Conservation (phyloP, 2,797 vertebrate genomes). For the Pteronotus mesoamericanus region DNA sequence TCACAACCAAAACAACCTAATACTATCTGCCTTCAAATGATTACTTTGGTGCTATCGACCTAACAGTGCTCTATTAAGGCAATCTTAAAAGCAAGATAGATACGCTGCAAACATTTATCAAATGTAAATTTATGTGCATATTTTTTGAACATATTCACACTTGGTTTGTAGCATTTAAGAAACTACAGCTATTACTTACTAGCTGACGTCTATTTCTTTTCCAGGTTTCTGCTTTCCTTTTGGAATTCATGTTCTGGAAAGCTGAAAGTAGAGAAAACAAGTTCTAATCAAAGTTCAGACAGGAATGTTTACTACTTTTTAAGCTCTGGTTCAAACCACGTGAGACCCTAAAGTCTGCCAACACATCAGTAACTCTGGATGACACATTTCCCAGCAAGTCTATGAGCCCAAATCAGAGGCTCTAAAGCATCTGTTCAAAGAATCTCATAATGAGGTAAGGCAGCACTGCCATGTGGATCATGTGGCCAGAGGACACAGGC, state of each 20-base stretch:
- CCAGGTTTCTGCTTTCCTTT: conserved; percentile 94
- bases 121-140: not conserved
- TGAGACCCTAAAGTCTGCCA: not conserved
- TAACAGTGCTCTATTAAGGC: not conserved
- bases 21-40: not conserved
- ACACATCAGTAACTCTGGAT: not conserved
- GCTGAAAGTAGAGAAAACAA: conserved; percentile 78
- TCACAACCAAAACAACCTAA: not conserved
- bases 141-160: not conserved
- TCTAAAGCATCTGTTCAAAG: not conserved
- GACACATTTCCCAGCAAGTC: not conserved
- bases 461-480: not conserved
- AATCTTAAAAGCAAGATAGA: not conserved
- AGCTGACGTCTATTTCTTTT: conserved; percentile 91
- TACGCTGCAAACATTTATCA: not conserved
- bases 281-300: not conserved
- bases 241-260: conserved; percentile 95
- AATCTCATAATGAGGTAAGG: not conserved
- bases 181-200: conserved; percentile 79
- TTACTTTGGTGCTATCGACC: not conserved
- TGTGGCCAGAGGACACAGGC: not conserved
- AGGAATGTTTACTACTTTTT: not conserved
- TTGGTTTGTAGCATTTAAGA: not conserved
- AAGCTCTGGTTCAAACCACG: not conserved
- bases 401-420: not conserved